These are phyloP conservation scores for Pimpla rufipes DNA, from an alignment of 2,888 invertebrate species.

Conservation along the genomic window DNA sequence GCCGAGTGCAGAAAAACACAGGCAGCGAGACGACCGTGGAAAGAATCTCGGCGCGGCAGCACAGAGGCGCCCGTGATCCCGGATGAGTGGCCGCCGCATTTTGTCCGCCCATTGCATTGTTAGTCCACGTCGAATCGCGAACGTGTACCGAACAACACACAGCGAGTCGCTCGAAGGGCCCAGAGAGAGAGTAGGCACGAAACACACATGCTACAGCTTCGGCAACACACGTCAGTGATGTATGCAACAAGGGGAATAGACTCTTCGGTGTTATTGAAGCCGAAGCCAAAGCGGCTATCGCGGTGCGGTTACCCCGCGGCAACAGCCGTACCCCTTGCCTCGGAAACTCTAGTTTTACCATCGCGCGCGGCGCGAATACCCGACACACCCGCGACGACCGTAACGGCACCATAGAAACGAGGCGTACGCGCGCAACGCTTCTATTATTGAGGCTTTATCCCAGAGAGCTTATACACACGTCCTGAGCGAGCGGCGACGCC, in stretches of 20 bases:
- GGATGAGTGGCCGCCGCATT: constrained; percentile 34
- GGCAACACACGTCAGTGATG: constrained; percentile 24
- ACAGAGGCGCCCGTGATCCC: constrained; percentile 29
- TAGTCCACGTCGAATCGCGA: constrained; percentile 46
- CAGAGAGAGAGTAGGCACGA: constrained; percentile 12
- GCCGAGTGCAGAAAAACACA: background rate
- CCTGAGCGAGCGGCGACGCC: background rate
- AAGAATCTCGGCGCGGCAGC: constrained; percentile 2
- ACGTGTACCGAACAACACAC: constrained; percentile 18
- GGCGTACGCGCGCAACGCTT: constrained; percentile 25
- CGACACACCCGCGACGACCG: constrained; percentile 29
- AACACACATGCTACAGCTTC: constrained; percentile 15
- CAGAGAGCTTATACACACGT: constrained; percentile 1
- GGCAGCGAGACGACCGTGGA: constrained; percentile 20
- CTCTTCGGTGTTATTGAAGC: constrained; percentile 43
- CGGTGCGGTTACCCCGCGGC: constrained; percentile 19
- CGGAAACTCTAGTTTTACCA: constrained; percentile 44
- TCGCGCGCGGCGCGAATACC: constrained; percentile 2
- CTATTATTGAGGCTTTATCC: constrained; percentile 53
- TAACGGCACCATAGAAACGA: constrained; percentile 58
- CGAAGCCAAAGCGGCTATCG: constrained; percentile 41
- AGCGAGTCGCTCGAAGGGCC: constrained; percentile 20
- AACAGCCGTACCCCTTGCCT: background rate
- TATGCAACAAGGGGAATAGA: constrained; percentile 33
- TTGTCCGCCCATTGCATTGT: constrained; percentile 47